Evolutionary conservation across 2,113 vertebrate genomes (phyloP).

Genomic region (Neopipo cinnamomea): DNA sequence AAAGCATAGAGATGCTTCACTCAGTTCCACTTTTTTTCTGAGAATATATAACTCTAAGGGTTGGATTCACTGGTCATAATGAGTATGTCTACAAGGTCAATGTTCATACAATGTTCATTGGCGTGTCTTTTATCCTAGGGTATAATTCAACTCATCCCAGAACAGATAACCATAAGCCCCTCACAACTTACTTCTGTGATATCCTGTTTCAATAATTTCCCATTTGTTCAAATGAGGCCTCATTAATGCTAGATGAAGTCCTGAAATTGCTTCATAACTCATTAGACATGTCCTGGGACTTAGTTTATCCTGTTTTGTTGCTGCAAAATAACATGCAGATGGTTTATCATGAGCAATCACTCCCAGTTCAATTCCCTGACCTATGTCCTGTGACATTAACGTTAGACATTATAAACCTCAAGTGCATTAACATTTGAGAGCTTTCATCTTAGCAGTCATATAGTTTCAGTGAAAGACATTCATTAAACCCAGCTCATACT

Average conservation of each 20-base stretch:
- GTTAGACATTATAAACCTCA: conserved; percentile 7
- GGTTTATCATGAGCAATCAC: background rate
- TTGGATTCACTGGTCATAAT: background rate
- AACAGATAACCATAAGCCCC: background rate
- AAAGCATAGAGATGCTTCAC: background rate
- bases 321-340: conserved; percentile 13
- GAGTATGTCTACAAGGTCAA: background rate
- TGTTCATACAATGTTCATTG: background rate
- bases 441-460: background rate
- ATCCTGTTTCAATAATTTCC: background rate
- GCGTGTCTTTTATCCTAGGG: background rate
- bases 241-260: background rate
- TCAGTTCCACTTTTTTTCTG: background rate
- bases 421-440: conserved; percentile 25
- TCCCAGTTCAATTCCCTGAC: conserved; percentile 28
- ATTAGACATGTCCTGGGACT: background rate
- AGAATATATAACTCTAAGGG: background rate
- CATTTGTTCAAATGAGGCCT: background rate
- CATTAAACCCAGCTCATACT: background rate
- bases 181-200: background rate
- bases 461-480: background rate
- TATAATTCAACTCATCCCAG: background rate
- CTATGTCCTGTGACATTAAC: conserved; percentile 22
- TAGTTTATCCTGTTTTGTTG: background rate
- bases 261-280: background rate